Evolutionary conservation across 2,113 vertebrate genomes (phyloP), one percentile per base, ranked within the genome.

Genomic region (Eubucco bourcierii): DNA sequence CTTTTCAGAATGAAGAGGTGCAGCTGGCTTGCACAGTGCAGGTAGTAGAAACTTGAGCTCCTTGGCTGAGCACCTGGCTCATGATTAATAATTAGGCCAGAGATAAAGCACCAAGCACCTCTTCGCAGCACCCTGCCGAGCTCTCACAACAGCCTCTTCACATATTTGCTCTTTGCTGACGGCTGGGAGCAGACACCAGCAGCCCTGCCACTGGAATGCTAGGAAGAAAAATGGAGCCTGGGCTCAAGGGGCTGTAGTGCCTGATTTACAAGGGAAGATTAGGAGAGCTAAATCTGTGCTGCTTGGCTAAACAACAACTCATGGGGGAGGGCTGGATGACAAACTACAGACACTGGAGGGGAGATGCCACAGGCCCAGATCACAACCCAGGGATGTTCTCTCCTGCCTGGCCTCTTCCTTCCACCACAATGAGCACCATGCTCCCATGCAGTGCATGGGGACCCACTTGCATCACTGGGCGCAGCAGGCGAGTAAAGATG

Each of bases 181-280:
- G 87, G 75, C 91, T 93, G 0, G 1, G 65, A 90, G 93, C 79
- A 90, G 61, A 34, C 64, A 80, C 82, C 68, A 77, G 89, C 88
- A 68, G 47, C 84, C 84, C 76, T 61, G 61, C 76, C 85, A 80
- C 68, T 3, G 9, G 79, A 92, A 71, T 4, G 4, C 47, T 27
- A 84, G 61, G 82, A 96, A 96, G 96, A 92, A 95, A 96, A 96
- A 92, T 72, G 76, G 91, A 96, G 82, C 91, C 73, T 46, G 61
- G 72, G 91, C 96, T 94, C 94, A 85, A 64, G 95, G 94, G 82
- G 91, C 91, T 92, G 53, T 19, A 55, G 84, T 91, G 94, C 95
- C 77, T 93, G 95, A 96, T 96, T 96, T 96, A 94, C 84, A 87
- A 90, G 84, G 93, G 87, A 94, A 95, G 95, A 96, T 96, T 96